Conservation (phyloP, 2,888 invertebrate species). For the Eurytoma adleriae region DNA sequence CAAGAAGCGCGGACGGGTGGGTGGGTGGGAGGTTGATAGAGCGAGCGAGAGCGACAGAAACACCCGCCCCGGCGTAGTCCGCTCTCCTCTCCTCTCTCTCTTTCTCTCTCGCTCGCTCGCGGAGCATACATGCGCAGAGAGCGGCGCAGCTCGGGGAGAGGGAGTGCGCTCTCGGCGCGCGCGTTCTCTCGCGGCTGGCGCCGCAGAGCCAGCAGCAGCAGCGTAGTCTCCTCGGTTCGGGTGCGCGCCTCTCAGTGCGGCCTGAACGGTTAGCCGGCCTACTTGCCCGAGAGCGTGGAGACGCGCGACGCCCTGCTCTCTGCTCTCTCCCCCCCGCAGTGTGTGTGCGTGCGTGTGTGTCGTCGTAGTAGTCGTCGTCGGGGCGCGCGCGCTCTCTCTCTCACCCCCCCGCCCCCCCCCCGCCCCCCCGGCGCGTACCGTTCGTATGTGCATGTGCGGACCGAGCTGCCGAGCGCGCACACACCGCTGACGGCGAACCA, state of each 20-base stretch:
- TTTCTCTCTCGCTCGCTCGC: constrained; percentile 54
- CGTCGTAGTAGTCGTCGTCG: too few relatives aligned
- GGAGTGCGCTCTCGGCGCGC: constrained; percentile 24
- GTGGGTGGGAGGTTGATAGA: constrained; percentile 15
- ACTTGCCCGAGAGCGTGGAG: constrained; percentile 64
- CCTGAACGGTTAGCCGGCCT: constrained; percentile 75
- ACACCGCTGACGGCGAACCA: constrained; percentile 14
- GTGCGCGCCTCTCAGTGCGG: constrained; percentile 71
- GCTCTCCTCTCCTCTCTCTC: too few relatives aligned
- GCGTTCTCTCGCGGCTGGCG: constrained; percentile 9
- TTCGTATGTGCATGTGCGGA: too few relatives aligned
- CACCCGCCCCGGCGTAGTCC: too few relatives aligned
- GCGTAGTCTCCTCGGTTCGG: constrained; percentile 52
- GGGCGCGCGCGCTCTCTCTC: neutral
- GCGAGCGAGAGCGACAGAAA: constrained; percentile 34
- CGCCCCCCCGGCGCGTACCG: too few relatives aligned
- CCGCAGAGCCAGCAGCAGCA: neutral
- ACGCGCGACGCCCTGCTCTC: constrained; percentile 6
- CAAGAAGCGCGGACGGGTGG: too few relatives aligned
- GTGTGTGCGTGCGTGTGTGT: constrained; percentile 19
- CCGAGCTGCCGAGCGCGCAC: neutral
- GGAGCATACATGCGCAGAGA: constrained; percentile 54
- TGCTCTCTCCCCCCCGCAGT: constrained; percentile 20
- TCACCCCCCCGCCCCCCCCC: neutral
- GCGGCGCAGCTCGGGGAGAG: constrained; percentile 59